Evolutionary conservation across 2,888 invertebrate genomes (phyloP), one percentile per base, ranked within the genome.

Genomic region (Gymnosoma rotundatum): DNA sequence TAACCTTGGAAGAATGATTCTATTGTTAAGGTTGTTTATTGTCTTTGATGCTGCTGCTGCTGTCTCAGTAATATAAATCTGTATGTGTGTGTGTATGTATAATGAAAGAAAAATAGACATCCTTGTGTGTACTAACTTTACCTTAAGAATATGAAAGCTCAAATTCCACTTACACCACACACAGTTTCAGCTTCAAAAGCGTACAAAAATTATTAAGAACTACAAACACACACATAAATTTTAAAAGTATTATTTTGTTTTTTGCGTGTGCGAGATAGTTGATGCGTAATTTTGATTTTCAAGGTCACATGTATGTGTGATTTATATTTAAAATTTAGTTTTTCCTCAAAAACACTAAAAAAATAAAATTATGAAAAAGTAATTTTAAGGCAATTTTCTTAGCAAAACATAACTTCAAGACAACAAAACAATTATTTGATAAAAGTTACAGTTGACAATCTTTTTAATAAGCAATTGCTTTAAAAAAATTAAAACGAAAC

Each of bases 1-100:
- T 78, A 81, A 81, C 84, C 84, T 84, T 84, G 81, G 64, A 70
- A 73, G 69, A 64, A 45, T 73, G 66, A 52, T 78, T 78, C 84
- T 81, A 73, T 69, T 81, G 64, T 78, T 83, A 75, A 75, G 70
- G 67, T 73, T 63, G 70, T 48, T 66, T 58, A 38, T 66, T 10
- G 16, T n/a, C 54, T 38, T 56, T 56, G 14, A 16, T 7, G 21
- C 8, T 52, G 48, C 32, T 64, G 48, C 56, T 56, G 69, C 50
- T 58, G 63, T 75, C 81, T 82, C 64, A 60, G 54, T 76, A 72
- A 64, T 60, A 42, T 2, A 3, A 12, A 42, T 12, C 2, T 6
- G 1, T 16, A n/a, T 48, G 12, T n/a, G 48, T n/a, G 6, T 16
- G n/a, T 48, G n/a, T 48, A 0, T 48, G 6, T 64, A 58, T 38